Evolutionary conservation across 2,888 invertebrate genomes (phyloP).

Genomic region (Amphipyra berbera): DNA sequence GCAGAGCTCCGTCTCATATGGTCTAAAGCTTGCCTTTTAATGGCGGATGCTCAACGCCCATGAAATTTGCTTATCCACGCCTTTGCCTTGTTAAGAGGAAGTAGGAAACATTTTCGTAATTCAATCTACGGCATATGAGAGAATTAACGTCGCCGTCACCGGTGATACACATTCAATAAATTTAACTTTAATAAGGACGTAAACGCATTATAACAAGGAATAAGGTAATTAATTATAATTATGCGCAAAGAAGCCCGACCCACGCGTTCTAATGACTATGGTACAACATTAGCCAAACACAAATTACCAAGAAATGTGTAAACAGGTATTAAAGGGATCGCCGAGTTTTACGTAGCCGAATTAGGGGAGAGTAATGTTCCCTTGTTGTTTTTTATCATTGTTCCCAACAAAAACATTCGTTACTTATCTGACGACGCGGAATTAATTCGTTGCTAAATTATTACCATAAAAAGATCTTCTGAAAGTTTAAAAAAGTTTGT

Average conservation of each 20-base stretch:
- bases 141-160: conserved; percentile 33
- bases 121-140: conserved; percentile 43
- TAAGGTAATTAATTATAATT: conserved; percentile 86
- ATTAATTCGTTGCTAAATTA: conserved; percentile 26
- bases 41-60: conserved; percentile 20
- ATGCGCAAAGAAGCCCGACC: conserved; percentile 73
- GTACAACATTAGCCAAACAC: conserved; percentile 85
- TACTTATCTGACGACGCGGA: conserved; percentile 24
- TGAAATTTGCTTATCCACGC: conserved; percentile 40
- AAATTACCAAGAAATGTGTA: conserved; percentile 85
- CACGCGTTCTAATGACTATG: conserved; percentile 81
- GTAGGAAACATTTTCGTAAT: conserved; percentile 49
- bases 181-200: conserved; percentile 65
- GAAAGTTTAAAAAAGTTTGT: conserved; percentile 2
- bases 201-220: conserved; percentile 71
- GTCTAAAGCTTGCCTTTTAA: conserved; percentile 29
- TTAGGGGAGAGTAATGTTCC: conserved; percentile 71
- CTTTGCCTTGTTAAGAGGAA: conserved; percentile 30
- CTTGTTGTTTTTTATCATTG: conserved; percentile 59
- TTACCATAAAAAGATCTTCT: conserved; percentile 16
- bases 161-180: conserved; percentile 54
- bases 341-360: conserved; percentile 71
- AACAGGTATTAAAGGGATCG: conserved; percentile 84
- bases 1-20: conserved; percentile 43
- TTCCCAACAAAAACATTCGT: conserved; percentile 35